Percentiles rank a stretch among this genome's conserved stretches.
Evolutionary conservation across 2,797 vertebrate species (phyloP).

Genomic region (Limnodromus scolopaceus): DNA sequence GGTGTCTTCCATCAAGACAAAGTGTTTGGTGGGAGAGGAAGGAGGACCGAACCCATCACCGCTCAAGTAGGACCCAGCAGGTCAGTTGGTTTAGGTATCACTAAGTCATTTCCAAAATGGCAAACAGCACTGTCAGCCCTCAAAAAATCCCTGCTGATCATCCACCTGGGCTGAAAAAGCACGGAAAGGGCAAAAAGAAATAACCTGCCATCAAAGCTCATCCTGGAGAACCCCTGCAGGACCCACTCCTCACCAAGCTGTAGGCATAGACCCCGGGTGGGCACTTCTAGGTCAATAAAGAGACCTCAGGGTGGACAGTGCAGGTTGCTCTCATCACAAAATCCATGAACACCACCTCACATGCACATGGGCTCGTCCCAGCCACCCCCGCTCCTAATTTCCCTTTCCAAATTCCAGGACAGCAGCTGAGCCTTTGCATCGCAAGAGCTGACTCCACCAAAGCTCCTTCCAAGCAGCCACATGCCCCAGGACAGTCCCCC

Average conservation of each 20-base stretch:
- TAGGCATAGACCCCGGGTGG: not conserved
- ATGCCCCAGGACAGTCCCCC: not conserved
- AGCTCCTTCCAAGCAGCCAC: not conserved
- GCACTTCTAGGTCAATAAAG: not conserved
- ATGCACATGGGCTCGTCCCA: fast-evolving
- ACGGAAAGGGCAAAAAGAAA: not conserved
- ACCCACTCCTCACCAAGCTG: fast-evolving
- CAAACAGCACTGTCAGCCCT: not conserved
- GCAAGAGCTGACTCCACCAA: not conserved
- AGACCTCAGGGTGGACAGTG: not conserved
- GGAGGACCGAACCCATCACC: not conserved
- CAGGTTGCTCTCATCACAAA: not conserved
- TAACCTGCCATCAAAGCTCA: not conserved
- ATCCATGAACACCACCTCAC: not conserved
- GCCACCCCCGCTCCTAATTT: not conserved
- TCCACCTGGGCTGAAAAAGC: fast-evolving
- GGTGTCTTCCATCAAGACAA: not conserved
- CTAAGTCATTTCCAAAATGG: not conserved
- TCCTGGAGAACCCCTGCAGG: fast-evolving
- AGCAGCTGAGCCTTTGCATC: not conserved
- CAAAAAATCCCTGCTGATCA: not conserved
- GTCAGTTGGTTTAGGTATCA: not conserved
- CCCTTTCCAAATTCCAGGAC: not conserved
- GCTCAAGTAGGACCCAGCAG: fast-evolving
- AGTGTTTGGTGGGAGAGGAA: not conserved